phyloP scores from a whole-genome alignment of 1,140 invertebrate species.

The Trachymyrmex septentrionalis region DNA sequence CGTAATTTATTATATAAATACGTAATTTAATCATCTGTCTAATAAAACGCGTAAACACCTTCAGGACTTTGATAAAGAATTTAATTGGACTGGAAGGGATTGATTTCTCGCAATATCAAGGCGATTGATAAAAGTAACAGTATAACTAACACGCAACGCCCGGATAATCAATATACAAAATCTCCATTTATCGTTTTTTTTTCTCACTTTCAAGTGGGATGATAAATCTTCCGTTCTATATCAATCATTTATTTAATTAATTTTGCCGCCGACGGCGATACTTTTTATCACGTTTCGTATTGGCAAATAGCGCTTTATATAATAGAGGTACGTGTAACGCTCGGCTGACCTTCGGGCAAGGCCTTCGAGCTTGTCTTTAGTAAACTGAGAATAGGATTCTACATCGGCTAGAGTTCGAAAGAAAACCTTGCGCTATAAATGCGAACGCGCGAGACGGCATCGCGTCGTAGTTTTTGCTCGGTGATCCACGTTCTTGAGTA shows the following conservation, averaged over 20 bases:
- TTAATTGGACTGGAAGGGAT: not conserved
- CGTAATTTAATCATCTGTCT: not conserved
- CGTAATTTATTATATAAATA: not conserved
- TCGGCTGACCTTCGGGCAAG: slow-evolving; percentile 36
- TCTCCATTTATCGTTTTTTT: not conserved
- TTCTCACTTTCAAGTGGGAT: not conserved
- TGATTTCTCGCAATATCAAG: not conserved
- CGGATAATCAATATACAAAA: not conserved
- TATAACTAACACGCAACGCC: not conserved
- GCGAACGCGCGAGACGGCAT: slow-evolving; percentile 38
- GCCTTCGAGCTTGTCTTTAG: slow-evolving; percentile 22
- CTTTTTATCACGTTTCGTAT: slow-evolving; percentile 23
- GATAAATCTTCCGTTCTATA: not conserved
- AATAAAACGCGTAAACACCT: not conserved
- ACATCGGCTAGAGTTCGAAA: slow-evolving; percentile 41
- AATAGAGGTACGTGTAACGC: slow-evolving; percentile 30
- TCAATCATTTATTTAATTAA: slow-evolving; percentile 14
- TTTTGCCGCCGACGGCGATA: not conserved
- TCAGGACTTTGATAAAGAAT: not conserved
- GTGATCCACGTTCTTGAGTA: not conserved
- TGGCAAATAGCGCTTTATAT: slow-evolving; percentile 37
- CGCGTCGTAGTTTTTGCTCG: not conserved
- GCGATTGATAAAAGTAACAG: slow-evolving; percentile 8
- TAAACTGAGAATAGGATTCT: slow-evolving; percentile 56
- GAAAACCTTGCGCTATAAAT: slow-evolving; percentile 62